Conservation (phyloP, 2,113 vertebrate genomes). For the Melanotaenia duboulayi region DNA sequence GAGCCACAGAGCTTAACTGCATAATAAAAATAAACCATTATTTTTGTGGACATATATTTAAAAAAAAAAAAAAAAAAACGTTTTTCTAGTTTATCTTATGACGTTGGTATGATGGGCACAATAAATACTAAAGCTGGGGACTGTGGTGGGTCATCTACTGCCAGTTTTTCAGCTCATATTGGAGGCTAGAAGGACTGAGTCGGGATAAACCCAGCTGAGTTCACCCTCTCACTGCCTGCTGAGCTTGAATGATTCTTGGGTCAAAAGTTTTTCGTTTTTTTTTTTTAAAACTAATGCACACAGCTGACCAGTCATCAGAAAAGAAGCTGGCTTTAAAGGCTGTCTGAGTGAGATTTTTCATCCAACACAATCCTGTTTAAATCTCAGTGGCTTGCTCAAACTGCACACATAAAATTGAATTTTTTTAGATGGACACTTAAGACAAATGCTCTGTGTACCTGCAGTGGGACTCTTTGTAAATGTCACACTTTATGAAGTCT, state of each 20-base stretch:
- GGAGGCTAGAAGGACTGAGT: constrained; percentile 83
- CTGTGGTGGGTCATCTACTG: constrained; percentile 70
- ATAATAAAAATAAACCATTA: rapidly evolving
- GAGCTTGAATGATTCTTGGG: constrained; percentile 58
- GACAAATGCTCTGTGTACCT: background rate
- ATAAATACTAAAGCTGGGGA: background rate
- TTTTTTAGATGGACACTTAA: background rate
- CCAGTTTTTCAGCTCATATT: constrained; percentile 84
- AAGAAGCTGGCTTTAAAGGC: constrained; percentile 13
- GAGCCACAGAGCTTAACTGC: background rate
- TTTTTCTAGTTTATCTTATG: background rate
- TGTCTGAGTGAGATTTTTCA: background rate
- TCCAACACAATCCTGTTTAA: background rate
- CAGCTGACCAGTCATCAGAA: background rate
- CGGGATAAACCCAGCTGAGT: constrained; percentile 62
- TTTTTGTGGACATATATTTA: background rate
- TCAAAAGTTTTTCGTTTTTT: constrained; percentile 4
- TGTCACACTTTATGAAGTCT: background rate
- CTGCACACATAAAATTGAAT: background rate
- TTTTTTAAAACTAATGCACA: constrained; percentile 9
- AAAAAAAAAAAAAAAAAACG: too few species aligned
- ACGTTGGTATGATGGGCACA: background rate
- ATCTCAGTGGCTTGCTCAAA: background rate
- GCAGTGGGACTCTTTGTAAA: background rate
- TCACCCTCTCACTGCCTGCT: constrained; percentile 75